Conservation (phyloP, 1,140 invertebrate species). For the Diorhabda sublineata region DNA sequence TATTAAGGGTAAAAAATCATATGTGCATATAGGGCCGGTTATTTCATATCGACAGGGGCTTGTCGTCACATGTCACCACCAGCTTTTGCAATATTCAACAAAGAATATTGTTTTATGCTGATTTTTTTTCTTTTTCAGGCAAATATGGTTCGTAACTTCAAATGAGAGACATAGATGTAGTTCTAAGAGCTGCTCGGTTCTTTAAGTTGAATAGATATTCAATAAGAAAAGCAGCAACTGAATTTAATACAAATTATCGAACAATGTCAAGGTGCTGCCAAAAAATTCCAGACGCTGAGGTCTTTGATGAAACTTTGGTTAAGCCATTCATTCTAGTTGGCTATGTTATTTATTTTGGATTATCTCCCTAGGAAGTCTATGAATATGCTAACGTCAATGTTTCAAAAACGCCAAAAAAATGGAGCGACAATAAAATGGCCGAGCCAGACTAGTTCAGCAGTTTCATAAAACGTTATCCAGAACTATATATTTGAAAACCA, state of each 20-base stretch:
- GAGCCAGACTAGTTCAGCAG: conserved; percentile 18
- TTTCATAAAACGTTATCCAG: conserved; percentile 22
- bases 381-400: not conserved
- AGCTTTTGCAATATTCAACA: too few species aligned
- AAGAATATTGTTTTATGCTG: too few species aligned
- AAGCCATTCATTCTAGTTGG: not conserved
- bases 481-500: conserved; percentile 14
- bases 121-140: too few species aligned
- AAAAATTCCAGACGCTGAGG: not conserved
- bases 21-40: not conserved
- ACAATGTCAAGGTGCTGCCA: too few species aligned
- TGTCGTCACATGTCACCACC: not conserved
- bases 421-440: conserved; percentile 8
- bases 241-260: too few species aligned
- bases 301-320: not conserved
- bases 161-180: too few species aligned
- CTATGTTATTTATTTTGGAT: not conserved
- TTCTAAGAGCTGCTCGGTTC: too few species aligned
- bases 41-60: not conserved
- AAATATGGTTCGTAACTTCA: too few species aligned
- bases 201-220: too few species aligned
- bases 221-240: too few species aligned
- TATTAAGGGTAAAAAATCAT: too few species aligned
- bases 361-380: conserved; percentile 7
- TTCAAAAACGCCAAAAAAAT: conserved; percentile 8